Conservation (phyloP, 2,113 vertebrate species). For the Tichodroma muraria region DNA sequence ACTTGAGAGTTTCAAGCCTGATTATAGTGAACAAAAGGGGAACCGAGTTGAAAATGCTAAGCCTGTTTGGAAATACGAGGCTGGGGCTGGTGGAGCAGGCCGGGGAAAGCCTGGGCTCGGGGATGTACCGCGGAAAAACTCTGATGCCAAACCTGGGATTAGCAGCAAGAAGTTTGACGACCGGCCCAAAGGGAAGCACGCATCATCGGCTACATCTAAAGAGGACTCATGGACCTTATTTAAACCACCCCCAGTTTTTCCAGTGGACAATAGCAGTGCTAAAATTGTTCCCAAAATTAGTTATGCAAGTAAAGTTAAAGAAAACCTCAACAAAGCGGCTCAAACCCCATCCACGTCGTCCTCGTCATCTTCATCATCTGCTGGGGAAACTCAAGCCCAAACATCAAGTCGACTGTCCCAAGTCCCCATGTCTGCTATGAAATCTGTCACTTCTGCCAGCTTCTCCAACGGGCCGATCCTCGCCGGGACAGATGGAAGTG, state of each 20-base stretch:
- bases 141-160: constrained; percentile 83
- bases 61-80: constrained; percentile 79
- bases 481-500: constrained; percentile 80
- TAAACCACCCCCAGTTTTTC: constrained; percentile 97
- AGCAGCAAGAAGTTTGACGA: constrained; percentile 90
- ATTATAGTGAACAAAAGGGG: constrained; percentile 77
- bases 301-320: constrained; percentile 99
- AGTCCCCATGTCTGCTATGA: constrained; percentile 98
- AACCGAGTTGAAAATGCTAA: constrained; percentile 74
- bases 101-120: constrained; percentile 69
- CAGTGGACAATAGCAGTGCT: constrained; percentile 99
- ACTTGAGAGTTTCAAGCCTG: constrained; percentile 74
- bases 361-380: constrained; percentile 68
- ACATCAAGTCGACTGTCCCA: constrained; percentile 86
- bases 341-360: constrained; percentile 67
- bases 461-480: constrained; percentile 92
- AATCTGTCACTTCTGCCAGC: constrained; percentile 92
- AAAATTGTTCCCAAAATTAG: constrained; percentile 99
- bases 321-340: constrained; percentile 98
- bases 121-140: constrained; percentile 85
- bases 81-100: constrained; percentile 66
- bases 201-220: constrained; percentile 78
- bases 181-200: constrained; percentile 87
- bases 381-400: constrained; percentile 76
- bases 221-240: constrained; percentile 98